phyloP scores from a whole-genome alignment of 2,888 invertebrate genomes.

The Abscondita cerata region DNA sequence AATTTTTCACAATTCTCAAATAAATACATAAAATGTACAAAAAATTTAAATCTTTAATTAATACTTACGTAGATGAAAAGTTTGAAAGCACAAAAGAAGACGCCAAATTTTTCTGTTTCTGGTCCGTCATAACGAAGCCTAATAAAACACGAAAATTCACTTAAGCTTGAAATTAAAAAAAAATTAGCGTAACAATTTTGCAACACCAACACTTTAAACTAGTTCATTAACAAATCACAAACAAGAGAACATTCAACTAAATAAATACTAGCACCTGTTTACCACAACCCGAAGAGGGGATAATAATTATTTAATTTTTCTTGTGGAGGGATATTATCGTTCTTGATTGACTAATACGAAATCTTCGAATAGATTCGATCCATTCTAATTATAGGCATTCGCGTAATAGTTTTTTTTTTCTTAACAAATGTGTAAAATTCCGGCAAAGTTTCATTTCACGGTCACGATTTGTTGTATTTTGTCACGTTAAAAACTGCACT shows the following conservation, averaged over 20 bases:
- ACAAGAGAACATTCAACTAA: conserved; percentile 34
- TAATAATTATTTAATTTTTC: neutral
- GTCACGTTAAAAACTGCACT: too few species aligned
- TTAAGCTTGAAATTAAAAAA: neutral
- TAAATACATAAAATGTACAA: too few species aligned
- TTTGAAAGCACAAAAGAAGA: conserved; percentile 55
- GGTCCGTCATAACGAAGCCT: conserved; percentile 21
- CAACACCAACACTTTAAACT: neutral
- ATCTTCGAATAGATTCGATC: neutral
- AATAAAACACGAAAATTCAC: neutral
- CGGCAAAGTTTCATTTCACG: too few species aligned
- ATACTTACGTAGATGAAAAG: conserved; percentile 57
- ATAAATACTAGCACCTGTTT: conserved; percentile 40
- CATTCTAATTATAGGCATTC: too few species aligned
- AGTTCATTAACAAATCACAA: conserved; percentile 6
- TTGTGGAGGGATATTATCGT: neutral
- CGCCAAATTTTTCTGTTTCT: conserved; percentile 51
- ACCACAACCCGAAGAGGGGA: neutral
- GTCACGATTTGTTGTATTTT: too few species aligned
- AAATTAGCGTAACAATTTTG: neutral
- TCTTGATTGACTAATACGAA: neutral
- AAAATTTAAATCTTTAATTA: too few species aligned
- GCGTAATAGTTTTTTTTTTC: too few species aligned
- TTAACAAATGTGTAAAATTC: too few species aligned
- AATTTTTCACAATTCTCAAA: too few species aligned